Conservation (phyloP, 2,797 vertebrate species). For the Diplodus sargus region DNA sequence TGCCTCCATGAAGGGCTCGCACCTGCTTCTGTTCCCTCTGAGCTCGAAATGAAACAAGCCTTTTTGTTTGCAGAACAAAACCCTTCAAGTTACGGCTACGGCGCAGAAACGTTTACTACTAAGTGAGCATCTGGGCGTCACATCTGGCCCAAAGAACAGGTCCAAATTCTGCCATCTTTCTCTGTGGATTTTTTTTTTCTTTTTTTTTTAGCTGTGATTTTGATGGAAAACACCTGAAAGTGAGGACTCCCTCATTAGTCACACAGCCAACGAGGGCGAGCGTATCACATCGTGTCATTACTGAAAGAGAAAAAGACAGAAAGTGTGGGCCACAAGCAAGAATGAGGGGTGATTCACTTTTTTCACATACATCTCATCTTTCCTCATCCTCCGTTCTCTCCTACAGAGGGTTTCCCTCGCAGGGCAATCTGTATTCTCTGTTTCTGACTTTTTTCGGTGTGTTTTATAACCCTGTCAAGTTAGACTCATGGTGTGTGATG, state of each 20-base stretch:
- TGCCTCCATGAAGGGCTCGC: constrained; percentile 69
- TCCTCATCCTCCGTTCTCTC: constrained; percentile 64
- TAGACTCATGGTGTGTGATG: background rate
- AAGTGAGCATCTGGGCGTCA: background rate
- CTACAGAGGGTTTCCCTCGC: constrained; percentile 75
- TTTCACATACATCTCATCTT: constrained; percentile 56
- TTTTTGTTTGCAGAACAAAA: constrained; percentile 44
- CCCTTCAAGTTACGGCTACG: constrained; percentile 11
- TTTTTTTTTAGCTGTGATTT: constrained; percentile 42
- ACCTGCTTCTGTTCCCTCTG: constrained; percentile 72
- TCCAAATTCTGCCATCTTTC: background rate
- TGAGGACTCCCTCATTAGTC: constrained; percentile 83
- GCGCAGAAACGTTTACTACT: background rate
- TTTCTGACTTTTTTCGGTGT: background rate
- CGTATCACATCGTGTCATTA: constrained; percentile 73
- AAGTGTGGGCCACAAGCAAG: constrained; percentile 70
- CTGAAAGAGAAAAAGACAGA: constrained; percentile 75
- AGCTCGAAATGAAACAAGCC: constrained; percentile 58
- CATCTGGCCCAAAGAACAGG: background rate
- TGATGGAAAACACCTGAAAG: constrained; percentile 80
- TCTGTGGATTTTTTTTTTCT: constrained; percentile 24
- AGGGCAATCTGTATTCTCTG: background rate
- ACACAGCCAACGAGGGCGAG: constrained; percentile 61
- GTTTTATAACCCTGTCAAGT: constrained; percentile 3
- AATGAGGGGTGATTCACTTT: constrained; percentile 73